Conservation (phyloP, 2,113 vertebrate species). For the Arvicanthis niloticus region DNA sequence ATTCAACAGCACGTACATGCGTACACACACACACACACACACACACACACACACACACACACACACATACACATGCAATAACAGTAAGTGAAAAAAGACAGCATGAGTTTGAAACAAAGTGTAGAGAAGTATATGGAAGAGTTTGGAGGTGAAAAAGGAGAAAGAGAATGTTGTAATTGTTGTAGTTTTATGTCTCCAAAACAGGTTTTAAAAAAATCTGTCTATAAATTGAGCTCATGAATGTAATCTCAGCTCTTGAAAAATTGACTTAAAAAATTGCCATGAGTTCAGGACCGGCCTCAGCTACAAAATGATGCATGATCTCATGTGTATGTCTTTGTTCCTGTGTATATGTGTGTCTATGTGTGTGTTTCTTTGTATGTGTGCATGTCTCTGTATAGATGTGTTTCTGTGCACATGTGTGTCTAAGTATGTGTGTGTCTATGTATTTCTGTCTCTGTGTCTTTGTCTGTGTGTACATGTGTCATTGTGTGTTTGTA, state of each 20-base stretch:
- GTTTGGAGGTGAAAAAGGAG: not conserved
- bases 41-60: too few relatives aligned
- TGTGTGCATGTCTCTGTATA: not conserved
- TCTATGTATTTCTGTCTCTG: not conserved
- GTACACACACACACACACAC: too few relatives aligned
- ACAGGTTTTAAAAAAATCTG: not conserved
- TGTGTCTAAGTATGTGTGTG: not conserved
- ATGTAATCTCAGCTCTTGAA: not conserved
- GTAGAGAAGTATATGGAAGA: not conserved
- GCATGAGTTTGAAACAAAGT: not conserved
- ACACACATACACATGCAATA: not conserved
- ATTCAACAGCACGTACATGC: not conserved
- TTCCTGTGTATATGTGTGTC: not conserved
- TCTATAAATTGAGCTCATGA: not conserved
- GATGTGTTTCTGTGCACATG: not conserved
- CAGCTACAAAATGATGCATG: not conserved
- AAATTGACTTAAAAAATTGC: not conserved
- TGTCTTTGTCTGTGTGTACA: not conserved
- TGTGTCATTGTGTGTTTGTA: not conserved
- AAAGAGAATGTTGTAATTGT: not conserved
- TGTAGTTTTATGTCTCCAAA: not conserved
- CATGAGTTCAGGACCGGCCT: not conserved
- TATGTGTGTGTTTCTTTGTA: too few relatives aligned
- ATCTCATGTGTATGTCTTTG: not conserved
- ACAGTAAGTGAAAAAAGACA: not conserved